These are phyloP conservation scores for Poecile montanus DNA, from an alignment of 2,797 vertebrate genomes.

Conservation along the genomic window DNA sequence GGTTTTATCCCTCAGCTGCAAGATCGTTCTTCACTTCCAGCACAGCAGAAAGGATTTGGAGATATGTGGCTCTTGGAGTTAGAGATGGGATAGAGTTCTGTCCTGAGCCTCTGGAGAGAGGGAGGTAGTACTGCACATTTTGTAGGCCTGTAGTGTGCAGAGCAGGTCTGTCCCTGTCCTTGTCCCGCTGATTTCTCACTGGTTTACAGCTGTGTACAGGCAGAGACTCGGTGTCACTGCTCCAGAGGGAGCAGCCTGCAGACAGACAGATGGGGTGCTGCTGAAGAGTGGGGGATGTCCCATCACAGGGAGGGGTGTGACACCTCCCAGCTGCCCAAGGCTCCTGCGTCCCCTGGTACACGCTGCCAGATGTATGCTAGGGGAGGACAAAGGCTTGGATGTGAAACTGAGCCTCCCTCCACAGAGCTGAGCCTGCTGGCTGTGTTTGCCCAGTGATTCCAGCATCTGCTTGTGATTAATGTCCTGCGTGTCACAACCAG, in stretches of 20 bases:
- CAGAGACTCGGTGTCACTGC: neutral
- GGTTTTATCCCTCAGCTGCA: neutral
- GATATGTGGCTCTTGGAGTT: neutral
- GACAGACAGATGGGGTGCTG: neutral
- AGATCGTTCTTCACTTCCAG: neutral
- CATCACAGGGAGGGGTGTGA: neutral
- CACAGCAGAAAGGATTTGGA: neutral
- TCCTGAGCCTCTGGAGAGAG: neutral
- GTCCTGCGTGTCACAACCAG: neutral
- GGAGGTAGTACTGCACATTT: neutral
- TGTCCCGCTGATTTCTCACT: neutral
- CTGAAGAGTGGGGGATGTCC: neutral
- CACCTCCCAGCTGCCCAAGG: neutral
- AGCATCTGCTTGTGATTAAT: neutral
- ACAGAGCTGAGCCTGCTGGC: neutral
- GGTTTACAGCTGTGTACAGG: neutral
- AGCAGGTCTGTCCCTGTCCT: neutral
- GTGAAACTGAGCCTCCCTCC: neutral
- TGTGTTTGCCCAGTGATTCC: rapidly evolving
- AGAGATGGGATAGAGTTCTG: neutral
- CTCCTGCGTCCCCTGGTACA: neutral
- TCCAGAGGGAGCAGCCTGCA: neutral
- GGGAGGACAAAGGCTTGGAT: neutral
- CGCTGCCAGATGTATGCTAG: neutral
- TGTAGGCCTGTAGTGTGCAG: neutral